phyloP scores from a whole-genome alignment of 2,888 invertebrate genomes.

The Fragum fragum region DNA sequence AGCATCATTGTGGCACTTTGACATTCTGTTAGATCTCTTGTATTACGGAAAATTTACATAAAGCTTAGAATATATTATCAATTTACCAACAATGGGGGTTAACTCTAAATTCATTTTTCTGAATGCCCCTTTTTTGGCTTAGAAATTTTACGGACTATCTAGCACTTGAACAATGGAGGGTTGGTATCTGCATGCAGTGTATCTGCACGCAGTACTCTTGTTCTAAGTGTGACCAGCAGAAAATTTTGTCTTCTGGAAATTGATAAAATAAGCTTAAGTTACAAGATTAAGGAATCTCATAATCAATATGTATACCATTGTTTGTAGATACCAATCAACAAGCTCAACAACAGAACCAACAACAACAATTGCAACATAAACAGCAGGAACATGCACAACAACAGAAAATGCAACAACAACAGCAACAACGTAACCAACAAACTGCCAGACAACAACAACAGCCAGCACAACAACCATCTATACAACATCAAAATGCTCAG shows the following conservation, averaged over 20 bases:
- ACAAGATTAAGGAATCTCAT: neutral
- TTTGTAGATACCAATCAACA: constrained; percentile 1
- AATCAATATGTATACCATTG: neutral
- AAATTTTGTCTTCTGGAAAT: neutral
- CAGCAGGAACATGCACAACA: constrained; percentile 48
- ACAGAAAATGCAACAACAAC: constrained; percentile 35
- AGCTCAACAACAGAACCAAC: constrained; percentile 27
- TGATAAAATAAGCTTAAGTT: neutral
- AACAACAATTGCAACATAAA: constrained; percentile 53
- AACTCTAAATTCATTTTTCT: too few relatives aligned
- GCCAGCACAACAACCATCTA: constrained; percentile 54
- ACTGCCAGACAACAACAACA: constrained; percentile 3
- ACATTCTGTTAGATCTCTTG: too few relatives aligned
- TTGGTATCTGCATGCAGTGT: too few relatives aligned
- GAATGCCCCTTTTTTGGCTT: too few relatives aligned
- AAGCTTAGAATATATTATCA: too few relatives aligned
- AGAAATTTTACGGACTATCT: too few relatives aligned
- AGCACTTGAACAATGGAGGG: too few relatives aligned
- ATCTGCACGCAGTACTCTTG: too few relatives aligned
- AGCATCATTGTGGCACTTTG: too few relatives aligned
- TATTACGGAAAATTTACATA: too few relatives aligned
- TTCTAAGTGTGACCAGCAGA: too few relatives aligned
- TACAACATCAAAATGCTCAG: neutral
- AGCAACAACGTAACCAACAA: constrained; percentile 39
- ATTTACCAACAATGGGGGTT: too few relatives aligned